Evolutionary conservation across 2,888 invertebrate species (phyloP).

Genomic region (Imbricaverruca yamaguchii): DNA sequence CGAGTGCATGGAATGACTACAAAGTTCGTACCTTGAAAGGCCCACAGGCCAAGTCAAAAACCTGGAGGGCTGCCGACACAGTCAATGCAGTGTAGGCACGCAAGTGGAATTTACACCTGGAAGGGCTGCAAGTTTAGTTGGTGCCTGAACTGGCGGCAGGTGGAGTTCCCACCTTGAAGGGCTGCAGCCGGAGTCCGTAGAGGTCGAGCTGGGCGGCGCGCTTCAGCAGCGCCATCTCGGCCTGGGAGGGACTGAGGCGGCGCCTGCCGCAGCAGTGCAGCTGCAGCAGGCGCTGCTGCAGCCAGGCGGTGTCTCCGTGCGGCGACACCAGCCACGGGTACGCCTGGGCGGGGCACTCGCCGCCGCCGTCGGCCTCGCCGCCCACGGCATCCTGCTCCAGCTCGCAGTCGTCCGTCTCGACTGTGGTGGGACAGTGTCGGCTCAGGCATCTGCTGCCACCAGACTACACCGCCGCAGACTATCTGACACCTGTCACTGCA

Average conservation of each 20-base stretch:
- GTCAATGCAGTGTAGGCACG: too few relatives aligned
- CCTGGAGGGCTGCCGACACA: too few relatives aligned
- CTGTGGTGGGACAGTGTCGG: slow-evolving; percentile 47
- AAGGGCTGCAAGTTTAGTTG: too few relatives aligned
- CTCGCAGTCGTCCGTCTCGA: slow-evolving; percentile 90
- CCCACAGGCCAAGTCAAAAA: too few relatives aligned
- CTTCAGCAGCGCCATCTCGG: slow-evolving; percentile 83
- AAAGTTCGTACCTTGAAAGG: too few relatives aligned
- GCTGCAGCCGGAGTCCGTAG: slow-evolving; percentile 96
- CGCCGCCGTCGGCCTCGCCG: slow-evolving; percentile 83
- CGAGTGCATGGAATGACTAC: too few relatives aligned
- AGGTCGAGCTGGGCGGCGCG: slow-evolving; percentile 88
- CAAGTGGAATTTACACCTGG: too few relatives aligned
- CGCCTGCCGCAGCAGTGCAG: slow-evolving; percentile 74
- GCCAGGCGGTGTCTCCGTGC: slow-evolving; percentile 55
- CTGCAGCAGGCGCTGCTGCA: slow-evolving; percentile 89
- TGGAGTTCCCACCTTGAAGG: slow-evolving; percentile 67
- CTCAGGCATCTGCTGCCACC: not conserved
- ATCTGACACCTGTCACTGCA: not conserved
- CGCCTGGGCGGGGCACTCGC: slow-evolving; percentile 69
- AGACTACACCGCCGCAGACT: not conserved
- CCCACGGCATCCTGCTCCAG: slow-evolving; percentile 77
- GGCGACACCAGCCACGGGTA: too few relatives aligned
- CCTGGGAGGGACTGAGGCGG: slow-evolving; percentile 75
- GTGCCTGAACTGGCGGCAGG: too few relatives aligned